phyloP scores from a whole-genome alignment of 2,113 vertebrate species.

The Sceloporus tristichus region DNA sequence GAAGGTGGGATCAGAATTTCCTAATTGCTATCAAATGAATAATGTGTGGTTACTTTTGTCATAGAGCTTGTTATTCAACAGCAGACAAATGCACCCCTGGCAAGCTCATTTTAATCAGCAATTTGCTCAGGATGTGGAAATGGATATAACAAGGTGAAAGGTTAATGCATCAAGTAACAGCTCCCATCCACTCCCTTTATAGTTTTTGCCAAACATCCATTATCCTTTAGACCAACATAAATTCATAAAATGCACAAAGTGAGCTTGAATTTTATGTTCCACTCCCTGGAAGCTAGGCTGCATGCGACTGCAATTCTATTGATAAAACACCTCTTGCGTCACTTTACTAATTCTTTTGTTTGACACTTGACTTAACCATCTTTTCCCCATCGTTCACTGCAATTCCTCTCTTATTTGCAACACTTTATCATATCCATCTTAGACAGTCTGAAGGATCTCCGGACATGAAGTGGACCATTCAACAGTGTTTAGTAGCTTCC shows the following conservation, averaged over 20 bases:
- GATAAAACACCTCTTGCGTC: not conserved
- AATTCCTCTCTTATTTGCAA: not conserved
- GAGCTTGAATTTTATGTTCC: not conserved
- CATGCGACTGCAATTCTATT: not conserved
- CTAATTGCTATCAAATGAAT: not conserved
- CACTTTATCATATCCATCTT: not conserved
- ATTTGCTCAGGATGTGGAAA: conserved; percentile 53
- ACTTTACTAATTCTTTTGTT: not conserved
- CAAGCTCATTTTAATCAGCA: conserved; percentile 42
- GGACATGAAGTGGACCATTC: not conserved
- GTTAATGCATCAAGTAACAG: conserved; percentile 39
- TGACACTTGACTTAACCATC: not conserved
- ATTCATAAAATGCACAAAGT: not conserved
- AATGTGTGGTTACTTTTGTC: conserved; percentile 32
- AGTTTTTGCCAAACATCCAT: not conserved
- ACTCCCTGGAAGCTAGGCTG: not conserved
- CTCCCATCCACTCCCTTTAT: rapidly evolving
- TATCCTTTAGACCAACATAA: not conserved
- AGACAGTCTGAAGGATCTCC: not conserved
- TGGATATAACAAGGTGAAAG: not conserved
- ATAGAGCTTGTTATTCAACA: conserved; percentile 30
- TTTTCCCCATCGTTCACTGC: not conserved
- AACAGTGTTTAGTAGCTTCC: too few relatives aligned
- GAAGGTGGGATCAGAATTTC: not conserved
- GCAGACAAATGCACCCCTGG: conserved; percentile 25